Conservation (phyloP, 2,888 invertebrate genomes). For the Acronicta psi region DNA sequence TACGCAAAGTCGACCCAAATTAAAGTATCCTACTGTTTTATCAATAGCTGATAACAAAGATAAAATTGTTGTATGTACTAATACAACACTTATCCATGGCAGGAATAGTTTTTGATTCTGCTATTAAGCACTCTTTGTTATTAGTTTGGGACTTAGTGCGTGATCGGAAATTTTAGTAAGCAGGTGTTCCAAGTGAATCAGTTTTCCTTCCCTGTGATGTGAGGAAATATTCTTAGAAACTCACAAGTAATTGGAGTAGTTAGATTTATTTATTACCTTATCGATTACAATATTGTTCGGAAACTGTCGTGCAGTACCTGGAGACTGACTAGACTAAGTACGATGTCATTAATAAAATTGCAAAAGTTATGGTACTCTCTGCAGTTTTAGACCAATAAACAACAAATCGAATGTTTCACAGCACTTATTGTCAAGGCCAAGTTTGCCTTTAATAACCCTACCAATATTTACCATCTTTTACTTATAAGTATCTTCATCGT, state of each 20-base stretch:
- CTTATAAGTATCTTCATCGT: too few relatives aligned
- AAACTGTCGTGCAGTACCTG: too few relatives aligned
- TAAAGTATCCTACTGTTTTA: conserved; percentile 76
- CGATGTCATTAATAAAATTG: too few relatives aligned
- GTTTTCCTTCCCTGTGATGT: conserved; percentile 33
- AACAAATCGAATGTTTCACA: too few relatives aligned
- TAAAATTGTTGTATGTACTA: conserved; percentile 79
- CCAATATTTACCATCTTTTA: too few relatives aligned
- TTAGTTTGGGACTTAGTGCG: conserved; percentile 56
- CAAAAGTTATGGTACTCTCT: too few relatives aligned
- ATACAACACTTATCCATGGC: conserved; percentile 61
- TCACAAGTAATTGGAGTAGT: background rate
- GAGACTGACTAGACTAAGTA: too few relatives aligned
- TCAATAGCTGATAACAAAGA: conserved; percentile 84
- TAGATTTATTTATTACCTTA: background rate
- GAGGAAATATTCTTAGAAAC: background rate
- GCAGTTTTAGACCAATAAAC: too few relatives aligned
- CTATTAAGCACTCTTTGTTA: conserved; percentile 27
- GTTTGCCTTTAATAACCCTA: too few relatives aligned
- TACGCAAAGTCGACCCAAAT: conserved; percentile 81
- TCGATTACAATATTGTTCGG: too few relatives aligned
- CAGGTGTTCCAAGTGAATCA: conserved; percentile 66
- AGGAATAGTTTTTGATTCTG: conserved; percentile 33
- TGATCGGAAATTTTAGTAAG: conserved; percentile 66
- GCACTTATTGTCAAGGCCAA: too few relatives aligned